These are phyloP conservation scores for Cryptocephalus primarius DNA, from an alignment of 2,888 invertebrate genomes.

Conservation along the genomic window DNA sequence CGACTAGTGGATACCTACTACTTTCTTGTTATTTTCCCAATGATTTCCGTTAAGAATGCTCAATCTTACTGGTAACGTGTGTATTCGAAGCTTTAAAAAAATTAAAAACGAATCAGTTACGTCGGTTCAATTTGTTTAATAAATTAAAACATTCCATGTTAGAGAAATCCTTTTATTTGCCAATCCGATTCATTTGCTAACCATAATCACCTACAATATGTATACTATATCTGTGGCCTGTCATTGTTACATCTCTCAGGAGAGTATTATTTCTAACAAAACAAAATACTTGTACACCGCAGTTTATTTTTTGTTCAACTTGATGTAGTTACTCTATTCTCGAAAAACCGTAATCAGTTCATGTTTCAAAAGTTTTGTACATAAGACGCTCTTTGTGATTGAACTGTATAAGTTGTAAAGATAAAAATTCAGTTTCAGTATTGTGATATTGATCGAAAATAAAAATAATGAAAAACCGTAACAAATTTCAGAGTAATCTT, in stretches of 20 bases:
- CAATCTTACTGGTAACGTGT: neutral
- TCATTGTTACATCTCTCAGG: constrained; percentile 14
- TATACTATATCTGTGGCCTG: constrained; percentile 17
- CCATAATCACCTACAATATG: constrained; percentile 2
- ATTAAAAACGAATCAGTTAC: too few species aligned
- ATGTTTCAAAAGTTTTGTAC: neutral
- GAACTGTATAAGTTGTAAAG: neutral
- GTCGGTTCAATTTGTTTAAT: too few species aligned
- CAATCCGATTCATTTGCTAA: constrained; percentile 5
- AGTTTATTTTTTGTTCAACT: neutral
- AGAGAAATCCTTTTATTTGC: neutral
- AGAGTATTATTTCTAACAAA: neutral
- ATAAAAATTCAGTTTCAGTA: neutral
- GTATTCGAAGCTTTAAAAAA: neutral
- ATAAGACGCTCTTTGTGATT: neutral
- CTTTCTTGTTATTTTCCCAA: neutral
- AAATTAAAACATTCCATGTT: neutral
- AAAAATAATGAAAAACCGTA: neutral
- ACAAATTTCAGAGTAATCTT: neutral
- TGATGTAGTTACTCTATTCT: too few species aligned
- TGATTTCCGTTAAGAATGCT: neutral
- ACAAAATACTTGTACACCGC: neutral
- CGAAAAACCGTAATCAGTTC: too few species aligned
- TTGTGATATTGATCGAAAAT: neutral
- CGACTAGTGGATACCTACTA: neutral